Conservation (phyloP, 2,113 vertebrate genomes). For the Nothobranchius furzeri region DNA sequence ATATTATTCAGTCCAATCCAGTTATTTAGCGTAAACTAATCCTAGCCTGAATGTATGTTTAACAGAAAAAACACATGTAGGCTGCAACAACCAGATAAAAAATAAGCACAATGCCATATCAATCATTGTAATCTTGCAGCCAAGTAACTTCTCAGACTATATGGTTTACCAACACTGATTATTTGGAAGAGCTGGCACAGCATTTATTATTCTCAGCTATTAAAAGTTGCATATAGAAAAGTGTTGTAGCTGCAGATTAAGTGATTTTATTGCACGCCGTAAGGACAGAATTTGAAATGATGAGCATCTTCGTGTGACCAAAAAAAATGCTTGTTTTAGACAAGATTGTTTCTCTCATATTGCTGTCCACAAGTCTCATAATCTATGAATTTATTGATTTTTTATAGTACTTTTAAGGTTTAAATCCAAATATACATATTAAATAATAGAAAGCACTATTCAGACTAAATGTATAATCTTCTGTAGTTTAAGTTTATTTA, state of each 20-base stretch:
- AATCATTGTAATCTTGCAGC: conserved; percentile 8
- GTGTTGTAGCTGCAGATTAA: conserved; percentile 31
- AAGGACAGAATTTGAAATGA: conserved; percentile 11
- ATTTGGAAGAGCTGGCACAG: not conserved
- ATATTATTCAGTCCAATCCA: conserved; percentile 2
- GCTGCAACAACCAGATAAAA: conserved; percentile 31
- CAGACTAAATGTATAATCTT: too few species aligned
- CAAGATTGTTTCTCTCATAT: conserved; percentile 7
- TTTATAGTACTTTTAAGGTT: too few species aligned
- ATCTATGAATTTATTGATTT: not conserved
- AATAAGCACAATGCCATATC: conserved; percentile 14
- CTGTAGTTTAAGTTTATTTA: too few species aligned
- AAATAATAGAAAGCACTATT: too few species aligned
- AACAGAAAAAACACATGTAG: conserved; percentile 7
- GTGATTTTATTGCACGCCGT: conserved; percentile 7
- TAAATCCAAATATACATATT: too few species aligned
- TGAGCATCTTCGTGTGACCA: not conserved
- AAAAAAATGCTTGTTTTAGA: conserved; percentile 1
- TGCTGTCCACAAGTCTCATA: conserved; percentile 7
- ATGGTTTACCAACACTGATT: not conserved
- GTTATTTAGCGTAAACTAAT: conserved; percentile 12
- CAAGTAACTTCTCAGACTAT: conserved; percentile 7
- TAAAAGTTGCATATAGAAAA: conserved; percentile 6
- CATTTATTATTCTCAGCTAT: conserved; percentile 11
- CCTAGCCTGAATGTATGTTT: not conserved